These are phyloP conservation scores for Stenodera caucasica DNA, from an alignment of 2,888 invertebrate species.

Conservation along the genomic window DNA sequence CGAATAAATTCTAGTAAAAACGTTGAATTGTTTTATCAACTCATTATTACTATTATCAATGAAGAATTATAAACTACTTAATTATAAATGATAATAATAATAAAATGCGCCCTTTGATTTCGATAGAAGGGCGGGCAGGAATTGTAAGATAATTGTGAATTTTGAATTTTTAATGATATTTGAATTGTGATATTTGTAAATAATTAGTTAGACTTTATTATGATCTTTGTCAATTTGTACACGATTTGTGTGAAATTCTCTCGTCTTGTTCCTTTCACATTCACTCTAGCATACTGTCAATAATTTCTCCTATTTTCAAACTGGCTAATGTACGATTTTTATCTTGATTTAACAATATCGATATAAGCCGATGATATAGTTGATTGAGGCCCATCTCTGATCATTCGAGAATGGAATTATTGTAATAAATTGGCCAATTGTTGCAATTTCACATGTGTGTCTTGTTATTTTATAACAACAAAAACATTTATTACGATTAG, in stretches of 20 bases:
- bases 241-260: too few species aligned
- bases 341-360: slow-evolving; percentile 4
- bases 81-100: slow-evolving; percentile 3
- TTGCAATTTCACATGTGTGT: slow-evolving; percentile 49
- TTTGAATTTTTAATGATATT: slow-evolving; percentile 40
- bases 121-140: slow-evolving; percentile 26
- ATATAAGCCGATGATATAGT: not conserved
- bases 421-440: slow-evolving; percentile 28
- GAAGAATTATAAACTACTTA: not conserved
- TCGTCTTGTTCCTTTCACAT: not conserved
- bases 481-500: too few species aligned
- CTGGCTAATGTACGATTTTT: not conserved
- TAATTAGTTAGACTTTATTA: slow-evolving; percentile 44
- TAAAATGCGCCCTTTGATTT: slow-evolving; percentile 1
- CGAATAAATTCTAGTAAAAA: slow-evolving; percentile 6
- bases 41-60: not conserved
- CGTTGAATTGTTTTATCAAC: slow-evolving; percentile 8
- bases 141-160: slow-evolving; percentile 51
- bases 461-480: slow-evolving; percentile 42
- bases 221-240: not conserved
- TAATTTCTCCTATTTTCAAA: not conserved
- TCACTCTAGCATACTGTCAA: too few species aligned
- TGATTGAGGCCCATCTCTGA: slow-evolving; percentile 38
- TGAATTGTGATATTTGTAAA: slow-evolving; percentile 55
- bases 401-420: slow-evolving; percentile 24